These are phyloP conservation scores for Lepus europaeus DNA, from an alignment of 2,113 vertebrate species.

Conservation along the genomic window DNA sequence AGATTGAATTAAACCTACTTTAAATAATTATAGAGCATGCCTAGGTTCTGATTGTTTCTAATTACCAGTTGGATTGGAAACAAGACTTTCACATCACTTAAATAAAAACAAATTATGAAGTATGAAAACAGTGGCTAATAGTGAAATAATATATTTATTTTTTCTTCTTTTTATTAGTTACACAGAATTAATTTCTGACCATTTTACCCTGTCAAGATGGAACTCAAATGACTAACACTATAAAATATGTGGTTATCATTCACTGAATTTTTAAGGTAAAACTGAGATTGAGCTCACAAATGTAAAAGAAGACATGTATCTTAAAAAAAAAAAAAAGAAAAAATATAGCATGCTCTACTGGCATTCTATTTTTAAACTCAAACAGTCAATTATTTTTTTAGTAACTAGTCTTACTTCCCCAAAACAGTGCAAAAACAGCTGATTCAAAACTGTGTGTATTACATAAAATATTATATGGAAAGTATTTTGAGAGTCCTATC, in stretches of 20 bases:
- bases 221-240: neutral
- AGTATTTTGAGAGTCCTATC: neutral
- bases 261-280: neutral
- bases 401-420: neutral
- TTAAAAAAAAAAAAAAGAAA: neutral
- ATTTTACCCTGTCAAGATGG: neutral
- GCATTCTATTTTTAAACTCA: neutral
- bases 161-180: too few relatives aligned
- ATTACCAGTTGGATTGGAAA: neutral
- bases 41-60: neutral
- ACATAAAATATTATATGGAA: neutral
- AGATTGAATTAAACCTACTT: constrained; percentile 12
- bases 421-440: neutral
- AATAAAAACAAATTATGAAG: neutral
- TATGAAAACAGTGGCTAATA: neutral
- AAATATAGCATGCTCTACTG: neutral
- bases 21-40: neutral
- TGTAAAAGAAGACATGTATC: neutral
- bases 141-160: neutral
- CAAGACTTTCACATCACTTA: neutral
- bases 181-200: too few relatives aligned
- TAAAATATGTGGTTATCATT: neutral
- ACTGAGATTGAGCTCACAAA: neutral
- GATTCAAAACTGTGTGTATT: neutral
- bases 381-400: neutral